Percentiles rank a stretch among this genome's conserved stretches.
These are phyloP conservation scores for Piezodorus guildinii DNA, from an alignment of 1,140 invertebrate genomes.

Conservation along the genomic window DNA sequence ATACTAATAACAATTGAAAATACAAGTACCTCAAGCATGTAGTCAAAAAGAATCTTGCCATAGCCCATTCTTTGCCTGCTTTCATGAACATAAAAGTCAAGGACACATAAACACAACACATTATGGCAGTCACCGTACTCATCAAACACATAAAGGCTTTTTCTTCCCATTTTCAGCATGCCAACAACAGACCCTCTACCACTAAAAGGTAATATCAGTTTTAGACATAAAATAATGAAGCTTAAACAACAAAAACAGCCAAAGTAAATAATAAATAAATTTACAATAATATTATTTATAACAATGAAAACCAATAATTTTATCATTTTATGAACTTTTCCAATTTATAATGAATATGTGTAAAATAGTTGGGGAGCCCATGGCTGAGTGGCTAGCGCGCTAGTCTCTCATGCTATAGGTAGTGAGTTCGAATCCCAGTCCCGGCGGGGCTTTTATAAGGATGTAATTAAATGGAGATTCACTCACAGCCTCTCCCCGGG, in stretches of 20 bases:
- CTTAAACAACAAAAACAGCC: neutral
- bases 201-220: slow-evolving; percentile 13
- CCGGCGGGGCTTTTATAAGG: too few relatives aligned
- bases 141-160: slow-evolving; percentile 75
- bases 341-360: too few relatives aligned
- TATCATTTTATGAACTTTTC: too few relatives aligned
- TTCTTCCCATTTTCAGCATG: slow-evolving; percentile 70
- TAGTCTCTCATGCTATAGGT: too few relatives aligned
- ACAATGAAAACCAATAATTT: too few relatives aligned
- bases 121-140: slow-evolving; percentile 53
- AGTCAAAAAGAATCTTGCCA: slow-evolving; percentile 63
- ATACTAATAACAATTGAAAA: slow-evolving; percentile 19
- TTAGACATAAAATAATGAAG: neutral
- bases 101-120: slow-evolving; percentile 59
- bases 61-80: slow-evolving; percentile 62
- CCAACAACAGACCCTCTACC: slow-evolving; percentile 46
- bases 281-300: too few relatives aligned
- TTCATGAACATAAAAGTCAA: slow-evolving; percentile 81
- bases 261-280: too few relatives aligned
- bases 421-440: too few relatives aligned
- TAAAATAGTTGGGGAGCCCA: too few relatives aligned
- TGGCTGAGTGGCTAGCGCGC: too few relatives aligned
- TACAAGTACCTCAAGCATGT: slow-evolving; percentile 58
- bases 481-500: too few relatives aligned
- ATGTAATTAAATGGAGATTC: too few relatives aligned